Evolutionary conservation across 1,140 invertebrate species (phyloP).

Genomic region (Galleria mellonella): DNA sequence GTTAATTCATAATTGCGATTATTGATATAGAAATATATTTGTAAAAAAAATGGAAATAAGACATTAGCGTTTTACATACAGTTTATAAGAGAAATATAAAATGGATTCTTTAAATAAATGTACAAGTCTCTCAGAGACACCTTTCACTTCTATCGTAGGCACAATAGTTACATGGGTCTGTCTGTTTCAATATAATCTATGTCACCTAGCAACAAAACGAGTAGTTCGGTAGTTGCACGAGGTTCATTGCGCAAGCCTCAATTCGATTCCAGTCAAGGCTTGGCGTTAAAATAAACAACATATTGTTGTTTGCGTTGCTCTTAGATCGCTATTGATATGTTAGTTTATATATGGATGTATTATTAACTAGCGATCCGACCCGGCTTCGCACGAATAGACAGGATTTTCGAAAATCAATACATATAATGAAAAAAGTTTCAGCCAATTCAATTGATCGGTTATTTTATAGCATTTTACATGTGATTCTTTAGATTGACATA

Average conservation of each 20-base stretch:
- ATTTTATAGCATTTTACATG: too few species aligned
- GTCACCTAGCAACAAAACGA: constrained; percentile 37
- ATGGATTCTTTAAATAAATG: too few species aligned
- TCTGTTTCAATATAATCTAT: constrained; percentile 14
- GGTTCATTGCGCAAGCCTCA: constrained; percentile 18
- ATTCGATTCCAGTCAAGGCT: constrained; percentile 20
- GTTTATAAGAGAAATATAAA: too few species aligned
- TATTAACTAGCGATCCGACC: background rate
- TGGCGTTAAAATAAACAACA: constrained; percentile 17
- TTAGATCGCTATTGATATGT: background rate
- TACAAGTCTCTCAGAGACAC: background rate
- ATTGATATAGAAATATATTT: too few species aligned
- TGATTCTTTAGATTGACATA: too few species aligned
- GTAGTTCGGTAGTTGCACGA: constrained; percentile 9
- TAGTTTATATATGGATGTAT: background rate
- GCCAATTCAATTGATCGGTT: too few species aligned
- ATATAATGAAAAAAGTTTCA: too few species aligned
- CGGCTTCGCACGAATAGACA: too few species aligned
- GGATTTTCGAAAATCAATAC: too few species aligned
- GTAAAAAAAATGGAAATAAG: too few species aligned
- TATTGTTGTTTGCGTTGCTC: constrained; percentile 14
- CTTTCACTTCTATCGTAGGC: background rate
- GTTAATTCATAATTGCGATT: too few species aligned
- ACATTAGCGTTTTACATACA: too few species aligned
- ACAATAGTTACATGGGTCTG: background rate